Evolutionary conservation across 2,888 invertebrate species (phyloP), one percentile per base, ranked within the genome.

Genomic region (Villa cingulata): DNA sequence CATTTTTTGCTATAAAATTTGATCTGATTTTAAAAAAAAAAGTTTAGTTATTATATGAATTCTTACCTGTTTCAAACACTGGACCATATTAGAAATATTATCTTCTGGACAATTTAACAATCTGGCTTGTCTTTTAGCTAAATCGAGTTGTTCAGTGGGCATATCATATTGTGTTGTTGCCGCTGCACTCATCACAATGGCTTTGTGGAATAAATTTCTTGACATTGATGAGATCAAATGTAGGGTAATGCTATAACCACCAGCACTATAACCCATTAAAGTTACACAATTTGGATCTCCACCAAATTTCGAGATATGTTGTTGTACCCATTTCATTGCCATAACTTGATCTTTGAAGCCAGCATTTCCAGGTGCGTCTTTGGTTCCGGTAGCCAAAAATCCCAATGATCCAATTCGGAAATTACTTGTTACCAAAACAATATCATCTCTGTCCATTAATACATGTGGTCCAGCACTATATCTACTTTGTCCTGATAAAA

Each of bases 341-440:
- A 70, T 65, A 2, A 81, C 81, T 63, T 84, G 83, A 63, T 84
- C 83, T 60, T 82, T 83, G 36, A 81, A 63, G 0, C 81, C 83
- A 54, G 77, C 73, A 60, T 84, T 84, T 2, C 83, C 83, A 0
- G 81, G 77, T 0, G 80, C 78, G 39, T 74, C 68, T 40, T 72
- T 69, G 41, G 81, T 81, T 1, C 81, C 83, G 0, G 81, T 81
- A 54, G 78, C 77, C 40, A 80, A 57, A 58, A 76, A 78, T 4
- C 80, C 80, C 71, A 65, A 54, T 0, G 65, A 57, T 6, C 63
- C 66, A 41, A 82, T 63, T 5, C 82, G 69, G 59, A 81, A 81
- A 61, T 81, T 81, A 32, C 78, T 71, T 2, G 78, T 75, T 7
- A 82, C 80, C 38, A 81, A 63, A 1, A 82, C 78, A 23, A 82